Evolutionary conservation across 2,797 vertebrate species (phyloP).

Genomic region (Austrolebias charrua): DNA sequence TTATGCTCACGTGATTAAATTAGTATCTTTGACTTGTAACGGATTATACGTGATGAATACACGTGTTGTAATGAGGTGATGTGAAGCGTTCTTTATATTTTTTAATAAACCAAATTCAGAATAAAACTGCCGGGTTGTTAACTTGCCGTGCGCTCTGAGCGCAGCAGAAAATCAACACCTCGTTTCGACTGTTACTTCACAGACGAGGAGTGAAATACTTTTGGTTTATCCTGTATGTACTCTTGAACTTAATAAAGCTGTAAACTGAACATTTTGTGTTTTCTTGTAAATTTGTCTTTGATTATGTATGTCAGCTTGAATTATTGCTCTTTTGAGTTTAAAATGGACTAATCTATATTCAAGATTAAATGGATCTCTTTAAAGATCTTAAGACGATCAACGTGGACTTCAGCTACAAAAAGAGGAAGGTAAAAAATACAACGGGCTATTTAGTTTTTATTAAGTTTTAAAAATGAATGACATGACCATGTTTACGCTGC

Average conservation of each 20-base stretch:
- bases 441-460: too few relatives aligned
- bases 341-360: too few relatives aligned
- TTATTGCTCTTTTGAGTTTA: too few relatives aligned
- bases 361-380: too few relatives aligned
- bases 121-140: constrained; percentile 15
- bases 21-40: constrained; percentile 17
- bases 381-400: too few relatives aligned
- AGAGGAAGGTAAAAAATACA: too few relatives aligned
- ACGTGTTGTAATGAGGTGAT: constrained; percentile 10
- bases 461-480: too few relatives aligned
- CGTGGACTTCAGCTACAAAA: too few relatives aligned
- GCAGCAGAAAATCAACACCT: background rate
- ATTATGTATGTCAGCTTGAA: too few relatives aligned
- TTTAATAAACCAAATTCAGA: background rate
- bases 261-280: background rate
- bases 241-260: constrained; percentile 52
- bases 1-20: constrained; percentile 19
- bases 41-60: constrained; percentile 18
- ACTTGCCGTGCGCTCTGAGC: background rate
- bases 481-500: too few relatives aligned
- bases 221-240: constrained; percentile 24
- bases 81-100: background rate
- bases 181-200: constrained; percentile 11
- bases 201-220: background rate
- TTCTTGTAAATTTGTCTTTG: too few relatives aligned